phyloP scores from a whole-genome alignment of 2,888 invertebrate genomes.

The Molorchus minor region DNA sequence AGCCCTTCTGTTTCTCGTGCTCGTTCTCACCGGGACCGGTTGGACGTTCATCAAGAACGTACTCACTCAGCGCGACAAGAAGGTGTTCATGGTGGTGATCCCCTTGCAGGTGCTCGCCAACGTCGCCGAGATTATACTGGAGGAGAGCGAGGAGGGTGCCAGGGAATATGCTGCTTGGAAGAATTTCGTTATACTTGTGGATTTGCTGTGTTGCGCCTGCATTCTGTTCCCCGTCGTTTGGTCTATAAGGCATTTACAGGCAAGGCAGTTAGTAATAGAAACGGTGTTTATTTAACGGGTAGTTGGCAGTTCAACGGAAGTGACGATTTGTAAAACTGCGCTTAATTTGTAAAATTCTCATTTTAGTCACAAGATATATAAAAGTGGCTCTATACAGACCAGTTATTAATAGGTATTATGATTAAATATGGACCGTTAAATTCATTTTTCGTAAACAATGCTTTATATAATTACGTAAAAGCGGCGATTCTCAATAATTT shows the following conservation, averaged over 20 bases:
- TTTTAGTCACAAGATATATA: too few species aligned
- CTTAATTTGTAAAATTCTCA: too few species aligned
- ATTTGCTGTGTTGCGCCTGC: constrained; percentile 94
- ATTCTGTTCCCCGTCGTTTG: constrained; percentile 97
- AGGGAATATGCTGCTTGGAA: constrained; percentile 90
- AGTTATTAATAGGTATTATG: too few species aligned
- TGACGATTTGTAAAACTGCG: too few species aligned
- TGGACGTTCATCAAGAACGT: constrained; percentile 99
- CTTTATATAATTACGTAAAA: too few species aligned
- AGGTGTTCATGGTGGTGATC: constrained; percentile 96
- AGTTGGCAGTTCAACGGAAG: too few species aligned
- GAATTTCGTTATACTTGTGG: constrained; percentile 91
- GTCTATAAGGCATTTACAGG: constrained; percentile 93
- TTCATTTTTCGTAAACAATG: too few species aligned
- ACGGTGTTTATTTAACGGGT: too few species aligned
- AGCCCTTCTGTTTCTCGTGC: constrained; percentile 93
- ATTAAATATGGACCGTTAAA: too few species aligned
- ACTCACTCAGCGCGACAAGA: constrained; percentile 94
- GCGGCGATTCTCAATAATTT: too few species aligned
- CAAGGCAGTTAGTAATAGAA: too few species aligned
- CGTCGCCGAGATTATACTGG: constrained; percentile 95
- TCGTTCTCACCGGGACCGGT: constrained; percentile 96
- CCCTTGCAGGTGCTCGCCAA: constrained; percentile 96
- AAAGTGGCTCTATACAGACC: too few species aligned
- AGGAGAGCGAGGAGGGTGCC: constrained; percentile 94